Evolutionary conservation across 2,797 vertebrate genomes (phyloP).

Genomic region (Distichodus sexfasciatus): DNA sequence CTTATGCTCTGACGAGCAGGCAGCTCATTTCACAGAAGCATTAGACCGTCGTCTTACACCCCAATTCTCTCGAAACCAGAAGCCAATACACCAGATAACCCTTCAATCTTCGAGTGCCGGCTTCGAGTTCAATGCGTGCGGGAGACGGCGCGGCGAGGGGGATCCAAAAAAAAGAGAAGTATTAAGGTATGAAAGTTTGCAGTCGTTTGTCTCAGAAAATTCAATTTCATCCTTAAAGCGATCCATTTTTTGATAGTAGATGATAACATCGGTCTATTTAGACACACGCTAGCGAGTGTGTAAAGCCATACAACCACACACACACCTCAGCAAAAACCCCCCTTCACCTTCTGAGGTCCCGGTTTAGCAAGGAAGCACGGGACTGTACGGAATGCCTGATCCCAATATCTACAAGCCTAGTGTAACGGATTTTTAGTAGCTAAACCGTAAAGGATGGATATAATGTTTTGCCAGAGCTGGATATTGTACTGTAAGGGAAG

Average conservation of each 20-base stretch:
- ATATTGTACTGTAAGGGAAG: constrained; percentile 38
- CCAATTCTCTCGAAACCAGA: not conserved
- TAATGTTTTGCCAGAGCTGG: constrained; percentile 4
- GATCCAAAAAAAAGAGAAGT: not conserved
- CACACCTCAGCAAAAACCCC: not conserved
- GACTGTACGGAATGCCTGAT: not conserved
- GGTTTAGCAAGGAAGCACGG: constrained; percentile 4
- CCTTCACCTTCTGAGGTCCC: not conserved
- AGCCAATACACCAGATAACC: not conserved
- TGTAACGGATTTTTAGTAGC: constrained; percentile 1
- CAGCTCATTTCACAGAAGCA: constrained; percentile 16
- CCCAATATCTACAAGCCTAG: constrained; percentile 15
- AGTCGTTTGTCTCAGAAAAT: constrained; percentile 2
- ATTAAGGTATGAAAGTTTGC: constrained; percentile 8
- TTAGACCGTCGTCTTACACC: not conserved
- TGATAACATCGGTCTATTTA: not conserved
- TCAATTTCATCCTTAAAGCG: constrained; percentile 22
- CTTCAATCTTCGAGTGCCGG: constrained; percentile 7
- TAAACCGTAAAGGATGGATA: not conserved
- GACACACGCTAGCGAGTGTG: not conserved
- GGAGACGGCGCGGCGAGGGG: too few relatives aligned
- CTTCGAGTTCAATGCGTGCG: constrained; percentile 3
- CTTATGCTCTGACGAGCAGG: constrained; percentile 1
- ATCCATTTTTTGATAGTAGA: constrained; percentile 1
- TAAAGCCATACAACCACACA: not conserved